Conservation (phyloP, 2,888 invertebrate genomes). For the Zelleria hepariella region DNA sequence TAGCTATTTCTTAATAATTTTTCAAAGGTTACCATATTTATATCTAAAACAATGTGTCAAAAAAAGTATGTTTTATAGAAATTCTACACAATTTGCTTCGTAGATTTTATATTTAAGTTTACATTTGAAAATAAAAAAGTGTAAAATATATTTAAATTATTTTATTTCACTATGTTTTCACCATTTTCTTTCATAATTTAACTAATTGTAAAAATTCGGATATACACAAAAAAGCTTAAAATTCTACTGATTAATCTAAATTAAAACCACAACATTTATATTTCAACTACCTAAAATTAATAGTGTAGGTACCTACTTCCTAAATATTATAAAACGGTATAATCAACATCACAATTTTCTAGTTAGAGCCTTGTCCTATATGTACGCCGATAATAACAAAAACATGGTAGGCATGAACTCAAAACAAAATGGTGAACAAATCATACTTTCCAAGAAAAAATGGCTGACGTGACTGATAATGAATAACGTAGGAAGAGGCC, state of each 20-base stretch:
- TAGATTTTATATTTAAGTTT: neutral
- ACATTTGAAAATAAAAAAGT: slow-evolving; percentile 20
- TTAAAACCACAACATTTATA: neutral
- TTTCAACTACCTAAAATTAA: no score
- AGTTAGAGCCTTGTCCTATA: no score
- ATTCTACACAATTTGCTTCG: neutral
- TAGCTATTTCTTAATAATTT: slow-evolving; percentile 16
- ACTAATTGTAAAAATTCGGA: neutral
- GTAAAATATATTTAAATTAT: slow-evolving; percentile 13
- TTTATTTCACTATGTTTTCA: slow-evolving; percentile 9
- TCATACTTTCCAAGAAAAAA: no score
- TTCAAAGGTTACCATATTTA: slow-evolving; percentile 38
- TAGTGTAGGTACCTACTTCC: no score
- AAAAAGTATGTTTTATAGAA: neutral
- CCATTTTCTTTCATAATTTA: neutral
- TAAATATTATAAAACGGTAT: no score
- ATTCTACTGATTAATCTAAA: neutral
- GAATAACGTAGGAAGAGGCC: no score
- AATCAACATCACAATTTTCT: no score
- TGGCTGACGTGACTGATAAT: no score
- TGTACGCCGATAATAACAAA: no score
- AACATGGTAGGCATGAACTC: no score
- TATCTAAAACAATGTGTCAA: neutral
- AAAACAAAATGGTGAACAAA: no score
- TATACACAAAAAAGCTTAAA: neutral